Percentiles rank a stretch among this genome's conserved stretches.
phyloP scores from a whole-genome alignment of 2,888 invertebrate species.

The Heliconius erato region DNA sequence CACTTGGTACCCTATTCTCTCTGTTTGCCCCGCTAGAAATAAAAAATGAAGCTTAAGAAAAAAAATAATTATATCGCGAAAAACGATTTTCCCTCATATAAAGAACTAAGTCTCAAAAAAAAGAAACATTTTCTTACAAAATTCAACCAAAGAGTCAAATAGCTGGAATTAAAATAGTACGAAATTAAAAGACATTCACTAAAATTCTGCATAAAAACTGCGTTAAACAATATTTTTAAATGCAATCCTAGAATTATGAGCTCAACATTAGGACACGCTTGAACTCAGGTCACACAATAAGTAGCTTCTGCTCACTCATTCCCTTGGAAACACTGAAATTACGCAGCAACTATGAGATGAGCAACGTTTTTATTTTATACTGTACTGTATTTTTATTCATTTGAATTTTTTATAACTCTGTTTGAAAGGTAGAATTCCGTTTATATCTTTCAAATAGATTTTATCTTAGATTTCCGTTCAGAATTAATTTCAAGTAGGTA shows the following conservation, averaged over 20 bases:
- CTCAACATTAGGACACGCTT: slow-evolving; percentile 36
- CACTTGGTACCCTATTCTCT: no score
- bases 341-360: background rate
- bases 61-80: background rate
- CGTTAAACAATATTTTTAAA: slow-evolving; percentile 13
- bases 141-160: background rate
- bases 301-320: slow-evolving; percentile 51
- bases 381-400: slow-evolving; percentile 16
- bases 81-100: background rate
- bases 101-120: background rate
- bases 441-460: no score
- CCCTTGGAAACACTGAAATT: slow-evolving; percentile 32
- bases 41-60: no score
- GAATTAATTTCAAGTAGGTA: no score
- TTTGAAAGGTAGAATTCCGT: background rate
- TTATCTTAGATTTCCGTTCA: no score
- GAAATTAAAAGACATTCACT: slow-evolving; percentile 20
- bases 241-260: slow-evolving; percentile 38
- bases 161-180: background rate
- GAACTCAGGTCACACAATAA: slow-evolving; percentile 52
- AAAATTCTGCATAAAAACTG: slow-evolving; percentile 1
- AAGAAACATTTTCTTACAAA: background rate
- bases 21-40: no score
- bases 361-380: slow-evolving; percentile 23
- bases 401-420: background rate